A percentile compares a stretch with the other conserved stretches of the same genome.
Conservation (phyloP, 2,888 invertebrate genomes). For the Clanis bilineata region DNA sequence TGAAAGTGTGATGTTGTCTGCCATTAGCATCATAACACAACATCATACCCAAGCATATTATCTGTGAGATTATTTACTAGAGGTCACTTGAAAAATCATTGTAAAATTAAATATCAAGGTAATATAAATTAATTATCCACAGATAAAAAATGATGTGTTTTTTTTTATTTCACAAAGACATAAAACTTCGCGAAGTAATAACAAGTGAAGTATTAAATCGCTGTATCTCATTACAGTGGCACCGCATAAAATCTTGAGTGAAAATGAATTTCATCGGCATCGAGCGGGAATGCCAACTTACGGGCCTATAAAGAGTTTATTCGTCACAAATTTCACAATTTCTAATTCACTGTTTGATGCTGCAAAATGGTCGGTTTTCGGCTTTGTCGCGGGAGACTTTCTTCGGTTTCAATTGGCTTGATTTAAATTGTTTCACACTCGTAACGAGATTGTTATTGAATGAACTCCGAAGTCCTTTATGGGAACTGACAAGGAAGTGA, state of each 20-base stretch:
- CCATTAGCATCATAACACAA: too few relatives aligned
- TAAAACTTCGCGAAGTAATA: too few relatives aligned
- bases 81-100: too few relatives aligned
- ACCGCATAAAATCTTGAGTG: slow-evolving; percentile 37
- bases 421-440: slow-evolving; percentile 27
- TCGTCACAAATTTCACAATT: slow-evolving; percentile 52
- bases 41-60: too few relatives aligned
- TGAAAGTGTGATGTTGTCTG: too few relatives aligned
- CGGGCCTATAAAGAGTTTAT: slow-evolving; percentile 52
- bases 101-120: too few relatives aligned
- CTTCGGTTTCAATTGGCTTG: slow-evolving; percentile 37
- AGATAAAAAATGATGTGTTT: too few relatives aligned
- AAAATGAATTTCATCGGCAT: slow-evolving; percentile 57
- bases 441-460: slow-evolving; percentile 17
- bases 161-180: too few relatives aligned
- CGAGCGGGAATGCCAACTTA: slow-evolving; percentile 46
- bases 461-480: background rate
- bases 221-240: slow-evolving; percentile 22
- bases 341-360: slow-evolving; percentile 48
- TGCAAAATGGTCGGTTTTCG: slow-evolving; percentile 41
- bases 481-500: too few relatives aligned
- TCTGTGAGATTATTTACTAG: too few relatives aligned
- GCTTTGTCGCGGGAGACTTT: slow-evolving; percentile 34
- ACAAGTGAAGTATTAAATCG: background rate
- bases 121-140: too few relatives aligned